A percentile compares a stretch with the other conserved stretches of the same genome.
Evolutionary conservation across 2,113 vertebrate genomes (phyloP).

Genomic region (Petrocephalus zakoni): DNA sequence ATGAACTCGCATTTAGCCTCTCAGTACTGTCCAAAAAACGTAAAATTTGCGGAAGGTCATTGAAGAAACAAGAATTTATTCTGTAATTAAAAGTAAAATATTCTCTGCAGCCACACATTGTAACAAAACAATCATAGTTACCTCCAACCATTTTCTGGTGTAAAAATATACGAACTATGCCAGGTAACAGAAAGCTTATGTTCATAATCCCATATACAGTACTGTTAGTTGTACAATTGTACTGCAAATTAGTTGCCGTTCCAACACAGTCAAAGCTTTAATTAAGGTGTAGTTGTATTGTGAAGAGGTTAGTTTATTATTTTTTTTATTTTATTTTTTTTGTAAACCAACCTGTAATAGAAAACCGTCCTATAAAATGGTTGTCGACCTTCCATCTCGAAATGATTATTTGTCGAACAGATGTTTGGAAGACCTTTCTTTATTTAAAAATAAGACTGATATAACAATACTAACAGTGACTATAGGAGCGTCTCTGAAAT

Average conservation of each 20-base stretch:
- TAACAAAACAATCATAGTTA: background rate
- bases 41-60: background rate
- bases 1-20: background rate
- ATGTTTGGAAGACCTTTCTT: slow-evolving; percentile 22
- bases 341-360: background rate
- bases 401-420: background rate
- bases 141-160: background rate
- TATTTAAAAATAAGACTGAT: background rate
- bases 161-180: background rate
- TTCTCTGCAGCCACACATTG: background rate
- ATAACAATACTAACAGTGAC: background rate
- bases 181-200: background rate
- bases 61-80: background rate
- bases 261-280: background rate
- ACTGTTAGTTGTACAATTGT: background rate
- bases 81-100: slow-evolving; percentile 1
- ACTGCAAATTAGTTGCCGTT: background rate
- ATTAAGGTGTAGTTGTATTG: slow-evolving; percentile 22
- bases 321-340: background rate
- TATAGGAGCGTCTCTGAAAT: background rate
- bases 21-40: background rate
- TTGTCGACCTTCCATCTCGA: background rate
- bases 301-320: background rate
- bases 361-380: slow-evolving; percentile 8
- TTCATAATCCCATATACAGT: background rate